Conservation (phyloP, 2,113 vertebrate species). For the Syngnathus scovelli region DNA sequence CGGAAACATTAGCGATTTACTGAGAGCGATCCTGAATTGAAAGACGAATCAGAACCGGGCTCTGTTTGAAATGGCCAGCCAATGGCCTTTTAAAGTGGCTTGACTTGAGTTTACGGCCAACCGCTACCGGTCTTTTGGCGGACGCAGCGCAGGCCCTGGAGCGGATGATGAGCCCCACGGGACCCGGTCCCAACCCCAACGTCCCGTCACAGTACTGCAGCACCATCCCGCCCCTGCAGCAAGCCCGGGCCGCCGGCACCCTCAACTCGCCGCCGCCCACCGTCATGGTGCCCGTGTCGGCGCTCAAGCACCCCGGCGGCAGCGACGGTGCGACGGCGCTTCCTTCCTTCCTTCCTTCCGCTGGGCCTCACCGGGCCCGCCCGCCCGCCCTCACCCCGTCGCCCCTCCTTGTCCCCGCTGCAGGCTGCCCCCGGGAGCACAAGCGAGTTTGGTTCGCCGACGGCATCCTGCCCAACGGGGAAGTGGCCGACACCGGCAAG, state of each 20-base stretch:
- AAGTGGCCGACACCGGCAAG: conserved; percentile 83
- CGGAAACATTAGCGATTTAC: too few relatives aligned
- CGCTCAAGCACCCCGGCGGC: conserved; percentile 80
- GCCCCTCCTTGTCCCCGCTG: neutral
- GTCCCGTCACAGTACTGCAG: conserved; percentile 76
- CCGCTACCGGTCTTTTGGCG: neutral
- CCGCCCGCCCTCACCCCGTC: too few relatives aligned
- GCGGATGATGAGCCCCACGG: conserved; percentile 93
- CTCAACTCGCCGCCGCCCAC: conserved; percentile 78
- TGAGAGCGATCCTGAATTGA: too few relatives aligned
- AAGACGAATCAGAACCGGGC: too few relatives aligned
- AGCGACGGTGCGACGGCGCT: conserved; percentile 72
- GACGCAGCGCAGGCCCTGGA: conserved; percentile 85
- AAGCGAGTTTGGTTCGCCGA: conserved; percentile 95
- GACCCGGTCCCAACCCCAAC: conserved; percentile 76
- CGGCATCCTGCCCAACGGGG: conserved; percentile 88
- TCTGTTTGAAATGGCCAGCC: too few relatives aligned
- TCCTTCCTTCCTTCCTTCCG: neutral
- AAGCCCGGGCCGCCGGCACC: conserved; percentile 70
- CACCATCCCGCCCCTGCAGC: conserved; percentile 74
- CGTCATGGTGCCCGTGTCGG: conserved; percentile 78
- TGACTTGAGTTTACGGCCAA: too few relatives aligned
- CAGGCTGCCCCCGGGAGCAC: conserved; percentile 82
- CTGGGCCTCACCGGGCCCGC: too few relatives aligned
- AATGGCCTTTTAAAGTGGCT: too few relatives aligned